Percentiles rank a stretch among this genome's conserved stretches.
Conservation (phyloP, 2,888 invertebrate species). For the Ichneumon xanthorius region DNA sequence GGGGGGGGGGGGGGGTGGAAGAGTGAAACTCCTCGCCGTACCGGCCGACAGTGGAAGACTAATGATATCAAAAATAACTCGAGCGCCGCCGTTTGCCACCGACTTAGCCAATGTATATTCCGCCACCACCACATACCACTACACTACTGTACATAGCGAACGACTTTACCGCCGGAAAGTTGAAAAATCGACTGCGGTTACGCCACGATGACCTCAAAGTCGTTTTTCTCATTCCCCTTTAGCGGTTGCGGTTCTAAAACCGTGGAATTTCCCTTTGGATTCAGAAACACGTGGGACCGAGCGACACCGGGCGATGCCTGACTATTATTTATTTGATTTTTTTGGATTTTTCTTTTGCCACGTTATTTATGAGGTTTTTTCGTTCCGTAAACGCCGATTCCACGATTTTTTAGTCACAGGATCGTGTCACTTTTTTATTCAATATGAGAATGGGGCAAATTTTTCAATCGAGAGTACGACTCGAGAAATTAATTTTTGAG, state of each 20-base stretch:
- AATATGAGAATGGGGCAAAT: too few relatives aligned
- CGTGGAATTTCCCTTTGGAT: slow-evolving; percentile 57
- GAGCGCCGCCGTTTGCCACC: slow-evolving; percentile 46
- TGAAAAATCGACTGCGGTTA: slow-evolving; percentile 64
- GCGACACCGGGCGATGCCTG: slow-evolving; percentile 1
- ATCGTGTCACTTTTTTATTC: too few relatives aligned
- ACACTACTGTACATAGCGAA: slow-evolving; percentile 8
- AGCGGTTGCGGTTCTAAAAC: slow-evolving; percentile 22
- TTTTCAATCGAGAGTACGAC: too few relatives aligned
- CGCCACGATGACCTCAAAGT: slow-evolving; percentile 60
- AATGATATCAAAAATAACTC: slow-evolving; percentile 67
- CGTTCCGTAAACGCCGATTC: too few relatives aligned
- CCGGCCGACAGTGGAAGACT: slow-evolving; percentile 62
- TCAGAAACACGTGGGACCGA: slow-evolving; percentile 39
- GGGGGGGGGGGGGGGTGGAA: slow-evolving; percentile 14
- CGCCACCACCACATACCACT: neutral
- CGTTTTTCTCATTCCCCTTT: slow-evolving; percentile 56
- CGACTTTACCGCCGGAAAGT: slow-evolving; percentile 42
- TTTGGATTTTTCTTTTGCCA: neutral
- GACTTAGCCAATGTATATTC: slow-evolving; percentile 6
- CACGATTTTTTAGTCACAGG: too few relatives aligned
- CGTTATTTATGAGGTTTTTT: neutral
- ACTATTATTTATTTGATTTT: neutral
- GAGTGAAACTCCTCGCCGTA: slow-evolving; percentile 25
- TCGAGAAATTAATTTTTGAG: too few relatives aligned